Conservation (phyloP, 2,797 vertebrate species). For the Arnoldichthys spilopterus region DNA sequence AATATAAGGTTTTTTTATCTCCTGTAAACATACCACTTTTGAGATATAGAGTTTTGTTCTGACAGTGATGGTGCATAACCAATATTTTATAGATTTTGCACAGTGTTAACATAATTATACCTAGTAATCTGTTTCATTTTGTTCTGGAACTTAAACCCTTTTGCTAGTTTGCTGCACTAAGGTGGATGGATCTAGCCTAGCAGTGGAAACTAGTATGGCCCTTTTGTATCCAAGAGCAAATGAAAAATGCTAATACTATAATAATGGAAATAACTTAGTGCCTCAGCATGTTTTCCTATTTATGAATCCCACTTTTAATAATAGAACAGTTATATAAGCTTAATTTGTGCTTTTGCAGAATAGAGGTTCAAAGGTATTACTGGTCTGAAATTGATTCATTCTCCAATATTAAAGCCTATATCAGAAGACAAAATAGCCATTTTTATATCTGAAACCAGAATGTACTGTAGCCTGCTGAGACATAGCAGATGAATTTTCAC, state of each 20-base stretch:
- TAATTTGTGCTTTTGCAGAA: slow-evolving; percentile 43
- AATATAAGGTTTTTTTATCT: no score
- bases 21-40: no score
- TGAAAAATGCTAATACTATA: slow-evolving; percentile 52
- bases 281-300: slow-evolving; percentile 48
- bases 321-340: slow-evolving; percentile 55
- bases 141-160: background rate
- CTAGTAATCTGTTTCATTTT: background rate
- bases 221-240: slow-evolving; percentile 49
- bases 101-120: background rate
- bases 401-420: slow-evolving; percentile 50
- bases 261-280: slow-evolving; percentile 60
- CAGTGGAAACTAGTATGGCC: slow-evolving; percentile 26
- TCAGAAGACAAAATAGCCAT: slow-evolving; percentile 33
- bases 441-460: slow-evolving; percentile 2
- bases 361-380: slow-evolving; percentile 47
- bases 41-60: no score
- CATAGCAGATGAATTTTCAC: slow-evolving; percentile 7
- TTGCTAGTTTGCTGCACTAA: background rate
- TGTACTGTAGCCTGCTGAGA: slow-evolving; percentile 18
- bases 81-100: no score
- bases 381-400: slow-evolving; percentile 48
- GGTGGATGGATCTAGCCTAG: background rate
- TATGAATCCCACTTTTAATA: slow-evolving; percentile 47
- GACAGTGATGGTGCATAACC: no score